Evolutionary conservation across 2,113 vertebrate species (phyloP).

Genomic region (Sylvilagus bachmani): DNA sequence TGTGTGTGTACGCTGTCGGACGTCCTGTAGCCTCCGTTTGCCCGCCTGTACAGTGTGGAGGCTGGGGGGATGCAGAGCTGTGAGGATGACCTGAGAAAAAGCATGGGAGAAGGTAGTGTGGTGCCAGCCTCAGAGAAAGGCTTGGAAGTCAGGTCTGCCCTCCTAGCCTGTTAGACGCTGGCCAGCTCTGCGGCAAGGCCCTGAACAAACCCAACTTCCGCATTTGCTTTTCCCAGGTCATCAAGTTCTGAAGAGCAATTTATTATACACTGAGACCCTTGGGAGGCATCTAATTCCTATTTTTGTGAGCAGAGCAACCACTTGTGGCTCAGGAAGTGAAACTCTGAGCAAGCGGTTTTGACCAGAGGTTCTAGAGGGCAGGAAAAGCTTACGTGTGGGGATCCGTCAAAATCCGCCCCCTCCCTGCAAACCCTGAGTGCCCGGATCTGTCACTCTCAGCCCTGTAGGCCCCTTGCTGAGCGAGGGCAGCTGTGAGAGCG

Average conservation of each 20-base stretch:
- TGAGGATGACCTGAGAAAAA: conserved; percentile 15
- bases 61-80: not conserved
- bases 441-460: not conserved
- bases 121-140: not conserved
- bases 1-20: not conserved
- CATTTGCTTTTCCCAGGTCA: conserved; percentile 46
- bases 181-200: not conserved
- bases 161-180: not conserved
- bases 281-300: not conserved
- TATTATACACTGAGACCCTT: not conserved
- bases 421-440: not conserved
- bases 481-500: not conserved
- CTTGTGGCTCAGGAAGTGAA: conserved; percentile 75
- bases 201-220: not conserved
- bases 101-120: not conserved
- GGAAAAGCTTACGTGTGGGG: conserved; percentile 10
- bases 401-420: not conserved
- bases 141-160: not conserved
- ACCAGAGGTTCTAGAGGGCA: conserved; percentile 63
- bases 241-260: conserved; percentile 47
- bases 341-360: conserved; percentile 63
- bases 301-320: conserved; percentile 57
- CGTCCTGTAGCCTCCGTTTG: not conserved
- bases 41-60: not conserved
- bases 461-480: not conserved